Evolutionary conservation across 1,140 invertebrate species (phyloP).

Genomic region (Conus betulinus): DNA sequence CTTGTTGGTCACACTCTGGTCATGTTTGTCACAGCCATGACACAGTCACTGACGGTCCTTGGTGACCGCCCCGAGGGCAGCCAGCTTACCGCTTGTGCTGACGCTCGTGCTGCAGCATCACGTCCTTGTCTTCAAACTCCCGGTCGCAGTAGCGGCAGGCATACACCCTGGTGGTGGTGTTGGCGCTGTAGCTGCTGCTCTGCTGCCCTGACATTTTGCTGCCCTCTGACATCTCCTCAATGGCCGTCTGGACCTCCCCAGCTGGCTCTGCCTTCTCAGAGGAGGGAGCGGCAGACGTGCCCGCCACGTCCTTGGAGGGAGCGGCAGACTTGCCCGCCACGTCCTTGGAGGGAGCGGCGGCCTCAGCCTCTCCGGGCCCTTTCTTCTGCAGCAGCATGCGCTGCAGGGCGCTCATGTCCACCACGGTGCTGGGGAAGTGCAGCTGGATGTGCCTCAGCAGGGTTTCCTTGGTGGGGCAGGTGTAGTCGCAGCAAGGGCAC

Average conservation of each 20-base stretch:
- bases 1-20: no score
- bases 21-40: no score
- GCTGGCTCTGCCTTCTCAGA: conserved; percentile 33
- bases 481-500: conserved; percentile 70
- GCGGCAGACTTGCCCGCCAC: neutral
- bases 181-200: conserved; percentile 24
- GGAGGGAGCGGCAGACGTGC: conserved; percentile 7
- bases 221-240: neutral
- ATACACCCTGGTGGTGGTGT: conserved; percentile 61
- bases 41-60: no score
- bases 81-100: conserved; percentile 35
- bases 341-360: neutral
- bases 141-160: conserved; percentile 72
- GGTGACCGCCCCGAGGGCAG: no score
- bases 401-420: conserved; percentile 53
- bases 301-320: neutral
- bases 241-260: neutral
- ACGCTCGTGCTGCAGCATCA: conserved; percentile 67
- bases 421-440: conserved; percentile 64
- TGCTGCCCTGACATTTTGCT: neutral
- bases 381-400: conserved; percentile 4
- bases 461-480: conserved; percentile 50
- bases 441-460: conserved; percentile 63
- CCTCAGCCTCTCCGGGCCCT: neutral
- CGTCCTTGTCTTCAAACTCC: conserved; percentile 66